Percentiles rank a stretch among this genome's conserved stretches.
phyloP scores from a whole-genome alignment of 2,888 invertebrate species.

The Kryphioiulus occultus region DNA sequence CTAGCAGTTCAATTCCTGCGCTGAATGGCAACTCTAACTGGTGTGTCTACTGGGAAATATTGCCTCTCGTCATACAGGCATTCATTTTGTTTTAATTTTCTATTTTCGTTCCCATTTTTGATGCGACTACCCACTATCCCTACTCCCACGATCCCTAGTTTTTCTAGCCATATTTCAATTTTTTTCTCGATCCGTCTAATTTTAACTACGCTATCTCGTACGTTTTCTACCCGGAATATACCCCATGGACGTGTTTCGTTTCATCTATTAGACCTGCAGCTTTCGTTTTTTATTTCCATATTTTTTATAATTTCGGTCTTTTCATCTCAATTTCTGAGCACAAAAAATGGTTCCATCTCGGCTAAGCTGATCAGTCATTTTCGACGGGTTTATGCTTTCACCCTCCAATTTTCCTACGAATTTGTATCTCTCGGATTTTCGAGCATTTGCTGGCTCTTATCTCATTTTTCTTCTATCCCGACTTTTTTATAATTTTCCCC shows the following conservation, averaged over 20 bases:
- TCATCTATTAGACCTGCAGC: neutral
- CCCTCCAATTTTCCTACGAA: conserved; percentile 16
- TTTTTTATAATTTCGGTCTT: neutral
- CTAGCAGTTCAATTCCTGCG: conserved; percentile 4
- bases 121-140: neutral
- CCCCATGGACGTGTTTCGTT: conserved; percentile 31
- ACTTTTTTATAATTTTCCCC: neutral
- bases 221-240: neutral
- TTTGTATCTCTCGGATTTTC: neutral
- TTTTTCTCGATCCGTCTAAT: conserved; percentile 10
- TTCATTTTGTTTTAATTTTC: conserved; percentile 18
- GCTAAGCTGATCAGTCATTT: conserved; percentile 33
- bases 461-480: neutral
- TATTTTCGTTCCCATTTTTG: neutral
- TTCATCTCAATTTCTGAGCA: conserved; percentile 4
- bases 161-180: neutral
- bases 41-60: neutral
- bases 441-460: neutral
- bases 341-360: neutral
- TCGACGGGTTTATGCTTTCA: conserved; percentile 29
- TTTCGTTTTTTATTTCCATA: neutral
- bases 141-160: neutral
- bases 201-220: conserved; percentile 7
- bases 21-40: neutral
- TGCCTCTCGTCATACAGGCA: neutral